Percentiles rank a stretch among this genome's conserved stretches.
Conservation (phyloP, 2,797 vertebrate genomes). For the Clarias platycephalus region DNA sequence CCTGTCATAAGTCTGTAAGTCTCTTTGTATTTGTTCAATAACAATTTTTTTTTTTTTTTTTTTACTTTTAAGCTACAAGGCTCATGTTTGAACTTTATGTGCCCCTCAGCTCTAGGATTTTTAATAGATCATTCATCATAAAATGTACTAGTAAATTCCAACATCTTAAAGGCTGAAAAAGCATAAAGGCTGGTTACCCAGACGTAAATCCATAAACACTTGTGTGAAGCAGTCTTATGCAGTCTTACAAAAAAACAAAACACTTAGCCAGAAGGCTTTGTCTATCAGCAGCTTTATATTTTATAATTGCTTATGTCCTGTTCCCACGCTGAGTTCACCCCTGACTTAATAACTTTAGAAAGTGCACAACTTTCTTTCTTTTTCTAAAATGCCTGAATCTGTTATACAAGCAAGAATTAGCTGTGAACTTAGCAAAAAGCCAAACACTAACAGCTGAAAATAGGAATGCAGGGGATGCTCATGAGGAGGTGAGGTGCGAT, state of each 20-base stretch:
- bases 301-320: slow-evolving; percentile 19
- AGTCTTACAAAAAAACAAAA: background rate
- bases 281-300: slow-evolving; percentile 6
- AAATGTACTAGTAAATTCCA: background rate
- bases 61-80: background rate
- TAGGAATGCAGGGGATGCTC: slow-evolving; percentile 29
- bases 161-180: background rate
- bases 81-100: background rate
- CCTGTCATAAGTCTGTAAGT: background rate
- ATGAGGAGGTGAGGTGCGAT: slow-evolving; percentile 32
- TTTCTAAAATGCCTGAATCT: slow-evolving; percentile 11
- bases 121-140: background rate
- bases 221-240: slow-evolving; percentile 1
- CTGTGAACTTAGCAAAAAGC: slow-evolving; percentile 21
- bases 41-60: background rate
- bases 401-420: slow-evolving; percentile 24
- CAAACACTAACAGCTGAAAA: slow-evolving; percentile 27
- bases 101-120: background rate
- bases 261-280: slow-evolving; percentile 15
- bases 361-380: slow-evolving; percentile 10
- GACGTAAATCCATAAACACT: slow-evolving; percentile 6
- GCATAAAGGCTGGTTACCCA: background rate
- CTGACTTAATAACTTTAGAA: slow-evolving; percentile 17
- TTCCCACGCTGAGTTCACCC: slow-evolving; percentile 4
- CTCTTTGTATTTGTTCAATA: background rate